Evolutionary conservation across 2,113 vertebrate genomes (phyloP), one percentile per base, ranked within the genome.

Genomic region (Hippocampus abdominalis): DNA sequence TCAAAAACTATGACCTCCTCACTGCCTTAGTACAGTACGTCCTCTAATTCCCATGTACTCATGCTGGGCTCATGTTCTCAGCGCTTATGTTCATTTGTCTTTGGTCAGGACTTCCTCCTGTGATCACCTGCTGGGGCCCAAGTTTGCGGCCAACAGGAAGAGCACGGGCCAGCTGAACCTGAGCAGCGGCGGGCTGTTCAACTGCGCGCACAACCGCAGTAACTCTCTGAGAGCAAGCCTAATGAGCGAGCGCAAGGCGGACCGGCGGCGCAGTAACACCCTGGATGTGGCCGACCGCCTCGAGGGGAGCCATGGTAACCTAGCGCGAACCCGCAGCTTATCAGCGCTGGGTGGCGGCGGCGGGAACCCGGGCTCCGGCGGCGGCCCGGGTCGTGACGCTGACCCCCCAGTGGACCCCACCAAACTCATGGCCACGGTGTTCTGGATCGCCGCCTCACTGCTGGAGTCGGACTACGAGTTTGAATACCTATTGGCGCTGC

Each of bases 381-480:
- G 80, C 7, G 87, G 72, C 66, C 87, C 83, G 42, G 87, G 88
- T 20, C 83, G 81, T 61, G 89, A 90, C 8, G 25, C 78, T 64
- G 92, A 92, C 70, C 93, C 94, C 40, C 91, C 96, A 65, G 94
- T 94, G 81, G 97, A 98, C 88, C 97, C 97, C 23, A 82, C 94
- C 44, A 97, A 95, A 83, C 89, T 99, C 90, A 93, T 99, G 95
- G 97, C 96, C 76, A 98, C 95, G 8, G 94, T 99, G 63, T 99
- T 99, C 86, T 99, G 97, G 97, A 98, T 98, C 62, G 96, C 95
- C 11, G 84, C 95, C 1, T 98, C 97, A 0, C 89, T 99, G 69
- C 87, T 99, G 0, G 97, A 99, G 89, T 99, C 97, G 0, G 97
- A 99, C 91, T 99, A 99, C 1, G 97, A 99, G 76, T 98, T 98